Base-by-base conservation (phyloP, 2,888 invertebrate species). In the Caenorhabditis macrosperma region DNA sequence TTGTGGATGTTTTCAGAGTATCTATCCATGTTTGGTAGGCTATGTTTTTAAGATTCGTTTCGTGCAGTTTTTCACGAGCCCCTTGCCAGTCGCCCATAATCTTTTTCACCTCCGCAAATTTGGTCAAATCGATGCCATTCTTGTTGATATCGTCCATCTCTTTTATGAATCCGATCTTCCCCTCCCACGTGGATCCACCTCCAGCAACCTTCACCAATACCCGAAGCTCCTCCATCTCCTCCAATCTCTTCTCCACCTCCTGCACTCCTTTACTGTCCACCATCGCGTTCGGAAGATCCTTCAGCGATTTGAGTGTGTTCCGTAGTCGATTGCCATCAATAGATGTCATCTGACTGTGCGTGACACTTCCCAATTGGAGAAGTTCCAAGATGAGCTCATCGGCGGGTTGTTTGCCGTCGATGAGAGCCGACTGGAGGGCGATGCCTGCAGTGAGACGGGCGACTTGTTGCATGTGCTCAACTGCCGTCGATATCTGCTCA, bases 381-480 rank as follows among this genome's bases (percentile, higher is more conserved):
- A 60, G n/a, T 17, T 60, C 60, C 9, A 44, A 44, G 26, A 60
- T 60, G 9, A 60, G 44, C 4, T 7, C 20, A 6, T 60, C 60
- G 7, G 60, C 0, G 1, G 24, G 6, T 26, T 44, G 10, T 7
- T 26, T 9, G 20, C 38, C 60, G n/a, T 24, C 10, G 44, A 38
- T 44, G 44, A 60, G 44, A 20, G n/a, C 44, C 17, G 28, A 15
- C 28, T 60, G 60, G 5, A 60, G 26, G 10, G 15, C 28, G 44
- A 60, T 60, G 15, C 15, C 60, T n/a, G 41, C 44, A 44, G 60
- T 60, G 44, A 60, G 60, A 15, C 60, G 60, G 28, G 60, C n/a
- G 3, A 60, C 44, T 44, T 17, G 41, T 17, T 60, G 17, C 44
- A 60, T 44, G 17, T 26, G 22, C 5, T 41, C 60, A 12, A 60